These are phyloP conservation scores for Zaprionus lachaisei DNA, from an alignment of 1,140 invertebrate genomes.

Conservation along the genomic window DNA sequence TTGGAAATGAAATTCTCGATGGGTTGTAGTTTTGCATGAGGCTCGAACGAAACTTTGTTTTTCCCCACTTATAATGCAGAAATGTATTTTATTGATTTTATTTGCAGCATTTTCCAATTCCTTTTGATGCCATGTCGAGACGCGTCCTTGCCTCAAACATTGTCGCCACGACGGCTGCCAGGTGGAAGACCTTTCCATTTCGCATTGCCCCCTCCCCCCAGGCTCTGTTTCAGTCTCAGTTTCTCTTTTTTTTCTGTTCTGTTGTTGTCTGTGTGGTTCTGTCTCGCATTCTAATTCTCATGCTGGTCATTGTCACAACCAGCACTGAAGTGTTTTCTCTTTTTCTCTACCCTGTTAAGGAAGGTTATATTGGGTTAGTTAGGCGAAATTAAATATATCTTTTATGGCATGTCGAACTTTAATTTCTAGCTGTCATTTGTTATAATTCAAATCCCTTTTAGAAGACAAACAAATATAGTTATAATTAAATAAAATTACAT, in stretches of 20 bases:
- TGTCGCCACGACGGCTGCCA: constrained; percentile 44
- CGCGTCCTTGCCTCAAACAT: constrained; percentile 30
- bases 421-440: background rate
- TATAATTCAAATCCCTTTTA: background rate
- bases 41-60: constrained; percentile 1
- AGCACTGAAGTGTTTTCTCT: background rate
- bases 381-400: no score
- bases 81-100: constrained; percentile 57
- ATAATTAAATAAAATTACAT: background rate
- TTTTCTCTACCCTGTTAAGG: background rate
- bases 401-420: background rate
- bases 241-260: constrained; percentile 1
- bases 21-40: background rate
- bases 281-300: background rate
- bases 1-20: background rate
- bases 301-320: constrained; percentile 46
- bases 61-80: constrained; percentile 8
- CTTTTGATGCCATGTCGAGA: constrained; percentile 33
- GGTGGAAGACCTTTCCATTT: constrained; percentile 53
- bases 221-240: background rate
- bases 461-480: background rate
- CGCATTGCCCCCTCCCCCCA: background rate
- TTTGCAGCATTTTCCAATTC: constrained; percentile 40
- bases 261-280: constrained; percentile 3
- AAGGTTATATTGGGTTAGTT: background rate